Base-by-base conservation (phyloP, 2,797 vertebrate genomes). In the Enteromius mattozi region DNA sequence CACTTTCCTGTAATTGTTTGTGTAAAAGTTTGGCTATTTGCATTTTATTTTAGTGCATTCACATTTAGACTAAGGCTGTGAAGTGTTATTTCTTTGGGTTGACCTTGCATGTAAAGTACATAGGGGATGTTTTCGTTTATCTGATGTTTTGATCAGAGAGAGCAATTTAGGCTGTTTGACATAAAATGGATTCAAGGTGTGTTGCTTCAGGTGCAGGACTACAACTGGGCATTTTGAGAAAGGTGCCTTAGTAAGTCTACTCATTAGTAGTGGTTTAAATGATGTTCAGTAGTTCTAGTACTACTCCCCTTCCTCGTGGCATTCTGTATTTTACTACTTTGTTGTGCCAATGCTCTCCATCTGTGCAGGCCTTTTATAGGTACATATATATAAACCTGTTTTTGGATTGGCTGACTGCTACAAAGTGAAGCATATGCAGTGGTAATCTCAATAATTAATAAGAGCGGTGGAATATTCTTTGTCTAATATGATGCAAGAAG, bases 371-470 rank as follows among this genome's bases (percentile, higher is more conserved):
- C 51, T 63, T 35, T 80, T 74, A 49, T 37, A 71, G n/a, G 17
- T 68, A 27, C 8, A 47, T 47, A 13, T 45, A 21, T 21, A 12
- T 72, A 33, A 76, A 78, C 61, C 72, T 3, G 70, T 80, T 72
- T 70, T 51, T 45, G 42, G 47, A 82, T 8, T 14, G 63, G 49
- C 33, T 63, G 65, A 56, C 21, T 81, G 75, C 74, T 65, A 71
- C 78, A 35, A 83, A 66, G 42, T 56, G 65, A 75, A 68, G 74
- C 45, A 56, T 77, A 70, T 21, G 66, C 49, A 82, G 51, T 1
- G 40, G 27, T 33, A 13, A 54, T 56, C 35, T 87, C 59, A 90
- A 84, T 90, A 82, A 85, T 87, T 82, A 40, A 88, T 86, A 14
- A 81, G 69, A 59, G 19, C 21, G 45, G 35, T 63, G 71, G 24